Evolutionary conservation across 2,888 invertebrate genomes (phyloP).

Genomic region (Dasypogon diadema): DNA sequence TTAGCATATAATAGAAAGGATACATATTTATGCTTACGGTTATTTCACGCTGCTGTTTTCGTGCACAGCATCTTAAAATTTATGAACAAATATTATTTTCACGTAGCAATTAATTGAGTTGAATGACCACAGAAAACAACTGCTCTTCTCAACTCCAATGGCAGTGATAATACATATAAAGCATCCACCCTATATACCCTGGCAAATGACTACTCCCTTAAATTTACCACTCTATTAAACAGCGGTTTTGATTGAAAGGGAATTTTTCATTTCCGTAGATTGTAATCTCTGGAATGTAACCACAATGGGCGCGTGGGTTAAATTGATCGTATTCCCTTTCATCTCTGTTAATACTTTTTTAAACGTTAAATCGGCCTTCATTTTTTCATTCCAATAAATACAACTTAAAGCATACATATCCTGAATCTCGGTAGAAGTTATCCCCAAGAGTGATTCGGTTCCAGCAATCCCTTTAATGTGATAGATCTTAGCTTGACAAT

Average conservation of each 20-base stretch:
- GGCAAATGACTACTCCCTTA: no score
- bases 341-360: not conserved
- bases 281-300: not conserved
- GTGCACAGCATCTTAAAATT: no score
- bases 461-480: not conserved
- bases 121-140: no score
- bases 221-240: not conserved
- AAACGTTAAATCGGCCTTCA: not conserved
- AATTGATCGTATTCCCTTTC: not conserved
- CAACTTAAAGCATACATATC: not conserved
- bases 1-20: no score
- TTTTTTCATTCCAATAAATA: not conserved
- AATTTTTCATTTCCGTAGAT: not conserved
- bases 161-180: no score
- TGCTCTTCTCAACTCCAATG: no score
- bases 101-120: no score
- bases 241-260: not conserved
- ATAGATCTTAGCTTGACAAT: not conserved
- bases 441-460: no score
- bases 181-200: no score
- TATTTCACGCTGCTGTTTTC: no score
- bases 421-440: not conserved
- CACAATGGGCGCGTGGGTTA: not conserved
- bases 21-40: no score
- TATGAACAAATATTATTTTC: no score